Evolutionary conservation across 2,797 vertebrate species (phyloP).

Genomic region (Pampus argenteus): DNA sequence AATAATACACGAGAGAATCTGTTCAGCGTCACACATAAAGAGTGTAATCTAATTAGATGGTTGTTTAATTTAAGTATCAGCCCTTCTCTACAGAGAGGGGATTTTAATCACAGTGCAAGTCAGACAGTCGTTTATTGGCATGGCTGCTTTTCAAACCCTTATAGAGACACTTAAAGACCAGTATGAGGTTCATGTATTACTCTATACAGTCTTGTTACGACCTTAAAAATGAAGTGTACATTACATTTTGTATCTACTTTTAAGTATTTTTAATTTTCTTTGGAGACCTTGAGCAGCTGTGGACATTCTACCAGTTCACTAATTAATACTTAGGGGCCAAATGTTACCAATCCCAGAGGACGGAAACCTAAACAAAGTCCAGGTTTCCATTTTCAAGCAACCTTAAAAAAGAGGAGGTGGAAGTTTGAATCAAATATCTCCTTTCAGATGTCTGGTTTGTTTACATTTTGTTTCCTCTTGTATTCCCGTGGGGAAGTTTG

Average conservation of each 20-base stretch:
- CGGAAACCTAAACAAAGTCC: slow-evolving; percentile 78
- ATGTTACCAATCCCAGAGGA: slow-evolving; percentile 71
- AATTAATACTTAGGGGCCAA: slow-evolving; percentile 77
- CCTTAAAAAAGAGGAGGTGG: slow-evolving; percentile 74
- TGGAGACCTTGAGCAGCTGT: slow-evolving; percentile 70
- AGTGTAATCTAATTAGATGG: slow-evolving; percentile 76
- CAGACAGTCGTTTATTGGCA: slow-evolving; percentile 42
- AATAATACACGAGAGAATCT: slow-evolving; percentile 71
- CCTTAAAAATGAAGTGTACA: slow-evolving; percentile 26
- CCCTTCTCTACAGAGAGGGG: slow-evolving; percentile 48
- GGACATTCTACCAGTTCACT: slow-evolving; percentile 58
- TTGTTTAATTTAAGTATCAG: slow-evolving; percentile 68
- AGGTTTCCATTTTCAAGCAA: slow-evolving; percentile 81
- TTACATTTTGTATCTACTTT: slow-evolving; percentile 46
- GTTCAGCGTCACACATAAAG: slow-evolving; percentile 58
- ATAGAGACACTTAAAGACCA: slow-evolving; percentile 18
- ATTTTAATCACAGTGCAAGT: slow-evolving; percentile 62
- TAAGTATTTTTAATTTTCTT: slow-evolving; percentile 40
- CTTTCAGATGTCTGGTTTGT: slow-evolving; percentile 81
- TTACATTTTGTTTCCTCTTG: slow-evolving; percentile 78
- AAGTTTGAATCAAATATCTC: slow-evolving; percentile 81
- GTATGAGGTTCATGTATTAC: slow-evolving; percentile 18
- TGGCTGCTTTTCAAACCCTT: slow-evolving; percentile 44
- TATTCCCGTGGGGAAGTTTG: slow-evolving; percentile 75
- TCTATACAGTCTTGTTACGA: slow-evolving; percentile 7